A percentile compares a stretch with the other conserved stretches of the same genome.
These are phyloP conservation scores for Rachycentron canadum DNA, from an alignment of 2,797 vertebrate genomes.

Conservation along the genomic window DNA sequence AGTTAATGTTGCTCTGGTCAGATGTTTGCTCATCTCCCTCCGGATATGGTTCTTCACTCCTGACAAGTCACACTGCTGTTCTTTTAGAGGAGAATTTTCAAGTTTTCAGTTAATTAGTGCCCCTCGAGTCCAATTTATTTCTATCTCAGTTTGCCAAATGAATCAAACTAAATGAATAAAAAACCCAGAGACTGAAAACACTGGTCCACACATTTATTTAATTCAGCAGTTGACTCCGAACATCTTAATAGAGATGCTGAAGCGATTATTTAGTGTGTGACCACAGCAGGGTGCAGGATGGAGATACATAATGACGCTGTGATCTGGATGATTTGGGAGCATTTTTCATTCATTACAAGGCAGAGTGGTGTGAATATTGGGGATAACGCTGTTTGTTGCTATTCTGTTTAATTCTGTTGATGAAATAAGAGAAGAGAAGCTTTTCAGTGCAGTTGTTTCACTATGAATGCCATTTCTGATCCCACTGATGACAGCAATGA, in stretches of 20 bases:
- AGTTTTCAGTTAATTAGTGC: conserved; percentile 38
- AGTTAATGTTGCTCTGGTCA: background rate
- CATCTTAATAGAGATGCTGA: background rate
- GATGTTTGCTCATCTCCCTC: background rate
- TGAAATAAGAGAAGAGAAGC: conserved; percentile 20
- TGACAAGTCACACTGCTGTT: conserved; percentile 13
- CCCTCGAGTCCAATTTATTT: conserved; percentile 4
- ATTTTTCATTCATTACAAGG: background rate
- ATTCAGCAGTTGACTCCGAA: conserved; percentile 13
- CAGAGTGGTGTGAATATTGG: background rate
- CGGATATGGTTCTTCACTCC: background rate
- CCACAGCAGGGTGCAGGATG: background rate
- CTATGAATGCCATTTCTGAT: background rate
- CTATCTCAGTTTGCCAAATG: conserved; percentile 27
- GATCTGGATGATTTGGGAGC: conserved; percentile 6
- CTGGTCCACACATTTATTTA: conserved; percentile 1
- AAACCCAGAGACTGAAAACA: background rate
- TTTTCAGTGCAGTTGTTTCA: background rate
- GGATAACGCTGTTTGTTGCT: conserved; percentile 9
- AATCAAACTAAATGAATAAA: conserved; percentile 21
- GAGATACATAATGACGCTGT: background rate
- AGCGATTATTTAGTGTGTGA: background rate
- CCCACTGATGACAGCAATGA: background rate
- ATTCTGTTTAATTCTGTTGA: conserved; percentile 11
- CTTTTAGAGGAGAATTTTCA: conserved; percentile 16